These are phyloP conservation scores for Phenacoccus solenopsis DNA, from an alignment of 1,140 invertebrate species.

Conservation along the genomic window DNA sequence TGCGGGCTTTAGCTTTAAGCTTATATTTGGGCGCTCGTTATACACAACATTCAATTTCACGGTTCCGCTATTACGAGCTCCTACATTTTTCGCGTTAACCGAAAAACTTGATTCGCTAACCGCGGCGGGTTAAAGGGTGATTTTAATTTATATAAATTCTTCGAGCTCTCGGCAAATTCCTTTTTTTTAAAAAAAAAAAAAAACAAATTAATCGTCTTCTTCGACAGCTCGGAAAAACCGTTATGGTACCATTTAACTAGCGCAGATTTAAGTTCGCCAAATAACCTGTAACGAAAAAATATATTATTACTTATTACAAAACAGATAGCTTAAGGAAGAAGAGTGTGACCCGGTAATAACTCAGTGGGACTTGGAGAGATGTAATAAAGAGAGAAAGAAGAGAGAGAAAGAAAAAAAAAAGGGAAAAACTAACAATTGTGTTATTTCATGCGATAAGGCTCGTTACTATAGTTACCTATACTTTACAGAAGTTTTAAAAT, in stretches of 20 bases:
- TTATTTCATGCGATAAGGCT: background rate
- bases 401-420: background rate
- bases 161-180: no score
- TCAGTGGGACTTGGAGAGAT: background rate
- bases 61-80: conserved; percentile 7
- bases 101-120: background rate
- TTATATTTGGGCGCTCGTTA: conserved; percentile 1
- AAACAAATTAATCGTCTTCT: background rate
- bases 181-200: background rate
- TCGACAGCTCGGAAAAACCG: background rate
- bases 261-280: no score
- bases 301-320: background rate
- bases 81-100: background rate
- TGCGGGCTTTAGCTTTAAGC: background rate
- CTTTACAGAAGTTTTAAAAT: background rate
- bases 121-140: background rate
- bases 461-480: conserved; percentile 12
- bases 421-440: conserved; percentile 5
- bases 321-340: background rate
- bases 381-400: background rate
- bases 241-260: background rate
- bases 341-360: conserved; percentile 4
- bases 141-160: background rate
- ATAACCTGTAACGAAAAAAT: background rate
- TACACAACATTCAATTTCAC: conserved; percentile 12